phyloP scores from a whole-genome alignment of 1,140 invertebrate genomes.

The Lepidurus apus region DNA sequence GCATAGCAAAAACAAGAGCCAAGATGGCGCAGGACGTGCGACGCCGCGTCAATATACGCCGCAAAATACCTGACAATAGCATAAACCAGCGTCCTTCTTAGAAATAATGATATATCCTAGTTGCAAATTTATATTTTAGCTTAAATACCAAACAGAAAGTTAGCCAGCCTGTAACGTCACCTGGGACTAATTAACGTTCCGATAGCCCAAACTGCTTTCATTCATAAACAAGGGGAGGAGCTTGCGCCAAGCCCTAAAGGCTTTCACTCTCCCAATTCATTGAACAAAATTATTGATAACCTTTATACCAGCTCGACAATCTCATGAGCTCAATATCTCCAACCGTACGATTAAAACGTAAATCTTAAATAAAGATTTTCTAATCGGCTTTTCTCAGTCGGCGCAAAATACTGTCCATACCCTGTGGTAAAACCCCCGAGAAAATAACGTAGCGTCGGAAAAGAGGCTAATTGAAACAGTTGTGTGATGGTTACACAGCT shows the following conservation, averaged over 20 bases:
- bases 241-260: not conserved
- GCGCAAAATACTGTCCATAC: too few species aligned
- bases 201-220: constrained; percentile 7
- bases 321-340: not conserved
- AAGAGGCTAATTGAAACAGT: too few species aligned
- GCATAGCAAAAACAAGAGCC: not conserved
- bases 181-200: not conserved
- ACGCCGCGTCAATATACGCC: not conserved
- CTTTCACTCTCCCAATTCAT: constrained; percentile 1
- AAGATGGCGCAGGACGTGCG: constrained; percentile 4
- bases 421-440: too few species aligned
- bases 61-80: not conserved
- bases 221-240: constrained; percentile 4
- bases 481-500: too few species aligned
- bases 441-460: too few species aligned
- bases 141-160: not conserved
- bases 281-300: constrained; percentile 19
- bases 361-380: not conserved
- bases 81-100: not conserved
- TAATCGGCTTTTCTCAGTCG: too few species aligned
- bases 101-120: not conserved
- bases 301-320: not conserved
- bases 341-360: not conserved
- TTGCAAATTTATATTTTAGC: not conserved
- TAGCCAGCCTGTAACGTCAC: not conserved